Conservation (phyloP, 1,140 invertebrate species). For the Orchesella cincta region DNA sequence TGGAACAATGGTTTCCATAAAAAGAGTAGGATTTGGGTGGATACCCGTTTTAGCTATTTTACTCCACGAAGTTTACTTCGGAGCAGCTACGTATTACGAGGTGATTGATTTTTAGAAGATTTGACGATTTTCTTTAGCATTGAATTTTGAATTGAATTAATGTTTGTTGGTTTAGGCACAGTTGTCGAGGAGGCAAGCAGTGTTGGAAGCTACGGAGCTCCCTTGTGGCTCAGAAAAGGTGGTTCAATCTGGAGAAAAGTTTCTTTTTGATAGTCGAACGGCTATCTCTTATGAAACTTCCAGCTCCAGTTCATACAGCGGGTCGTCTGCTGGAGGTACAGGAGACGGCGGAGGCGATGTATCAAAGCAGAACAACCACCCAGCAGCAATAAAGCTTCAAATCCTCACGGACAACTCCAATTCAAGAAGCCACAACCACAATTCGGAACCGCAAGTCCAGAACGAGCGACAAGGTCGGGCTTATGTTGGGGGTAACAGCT, state of each 20-base stretch:
- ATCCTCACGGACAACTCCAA: not conserved
- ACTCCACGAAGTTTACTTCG: too few species aligned
- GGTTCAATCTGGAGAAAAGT: not conserved
- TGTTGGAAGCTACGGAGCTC: not conserved
- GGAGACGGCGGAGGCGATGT: not conserved
- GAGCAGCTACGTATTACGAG: too few species aligned
- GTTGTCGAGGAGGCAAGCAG: constrained; percentile 15
- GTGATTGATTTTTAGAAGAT: too few species aligned
- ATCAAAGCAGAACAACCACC: not conserved
- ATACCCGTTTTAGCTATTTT: too few species aligned
- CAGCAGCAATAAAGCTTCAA: not conserved
- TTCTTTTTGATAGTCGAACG: not conserved
- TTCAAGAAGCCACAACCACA: not conserved
- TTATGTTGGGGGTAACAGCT: not conserved
- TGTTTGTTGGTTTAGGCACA: too few species aligned
- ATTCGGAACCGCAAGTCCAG: not conserved
- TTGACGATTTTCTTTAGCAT: too few species aligned
- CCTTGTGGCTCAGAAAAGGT: not conserved
- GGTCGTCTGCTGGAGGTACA: not conserved
- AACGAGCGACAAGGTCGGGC: not conserved
- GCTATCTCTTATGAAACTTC: not conserved
- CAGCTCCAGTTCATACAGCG: not conserved
- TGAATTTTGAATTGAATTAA: too few species aligned
- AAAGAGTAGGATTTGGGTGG: too few species aligned
- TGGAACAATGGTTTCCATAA: too few species aligned